These are phyloP conservation scores for Cyprinodon variegatus DNA, from an alignment of 2,113 vertebrate species.

Conservation along the genomic window DNA sequence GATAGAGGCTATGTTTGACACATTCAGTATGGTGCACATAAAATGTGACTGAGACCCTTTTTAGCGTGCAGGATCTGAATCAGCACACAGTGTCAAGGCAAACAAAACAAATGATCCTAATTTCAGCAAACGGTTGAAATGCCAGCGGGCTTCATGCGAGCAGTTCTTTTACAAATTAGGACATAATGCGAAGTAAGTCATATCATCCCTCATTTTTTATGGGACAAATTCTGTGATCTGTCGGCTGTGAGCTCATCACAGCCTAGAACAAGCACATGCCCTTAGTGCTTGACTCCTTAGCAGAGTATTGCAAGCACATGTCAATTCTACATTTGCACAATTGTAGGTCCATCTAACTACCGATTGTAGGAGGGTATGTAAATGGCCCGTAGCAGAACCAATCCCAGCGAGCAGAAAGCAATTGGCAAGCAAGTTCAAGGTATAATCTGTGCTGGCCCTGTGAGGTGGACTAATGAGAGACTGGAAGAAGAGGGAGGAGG, in stretches of 20 bases:
- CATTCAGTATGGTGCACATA: slow-evolving; percentile 21
- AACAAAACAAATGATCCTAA: slow-evolving; percentile 67
- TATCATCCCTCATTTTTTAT: slow-evolving; percentile 72
- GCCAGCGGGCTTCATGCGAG: slow-evolving; percentile 58
- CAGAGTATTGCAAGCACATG: slow-evolving; percentile 33
- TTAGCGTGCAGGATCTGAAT: slow-evolving; percentile 55
- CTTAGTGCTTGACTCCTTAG: background rate
- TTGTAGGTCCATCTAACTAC: slow-evolving; percentile 36
- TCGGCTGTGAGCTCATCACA: slow-evolving; percentile 40
- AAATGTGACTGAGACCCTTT: slow-evolving; percentile 30
- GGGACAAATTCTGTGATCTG: slow-evolving; percentile 71
- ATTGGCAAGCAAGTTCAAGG: slow-evolving; percentile 79
- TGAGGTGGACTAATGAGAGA: slow-evolving; percentile 80
- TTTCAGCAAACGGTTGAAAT: slow-evolving; percentile 65
- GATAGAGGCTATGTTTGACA: slow-evolving; percentile 23
- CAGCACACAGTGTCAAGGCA: slow-evolving; percentile 43
- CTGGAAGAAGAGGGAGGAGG: slow-evolving; percentile 74
- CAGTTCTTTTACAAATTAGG: slow-evolving; percentile 72
- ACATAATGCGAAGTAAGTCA: slow-evolving; percentile 71
- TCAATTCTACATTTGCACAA: slow-evolving; percentile 61
- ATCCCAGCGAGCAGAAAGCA: slow-evolving; percentile 69
- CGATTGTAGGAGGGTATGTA: slow-evolving; percentile 68
- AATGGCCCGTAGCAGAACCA: slow-evolving; percentile 71
- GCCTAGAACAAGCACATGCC: slow-evolving; percentile 43
- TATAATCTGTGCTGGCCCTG: slow-evolving; percentile 77